Evolutionary conservation across 2,797 vertebrate species (phyloP).

Genomic region (Xenops minutus): DNA sequence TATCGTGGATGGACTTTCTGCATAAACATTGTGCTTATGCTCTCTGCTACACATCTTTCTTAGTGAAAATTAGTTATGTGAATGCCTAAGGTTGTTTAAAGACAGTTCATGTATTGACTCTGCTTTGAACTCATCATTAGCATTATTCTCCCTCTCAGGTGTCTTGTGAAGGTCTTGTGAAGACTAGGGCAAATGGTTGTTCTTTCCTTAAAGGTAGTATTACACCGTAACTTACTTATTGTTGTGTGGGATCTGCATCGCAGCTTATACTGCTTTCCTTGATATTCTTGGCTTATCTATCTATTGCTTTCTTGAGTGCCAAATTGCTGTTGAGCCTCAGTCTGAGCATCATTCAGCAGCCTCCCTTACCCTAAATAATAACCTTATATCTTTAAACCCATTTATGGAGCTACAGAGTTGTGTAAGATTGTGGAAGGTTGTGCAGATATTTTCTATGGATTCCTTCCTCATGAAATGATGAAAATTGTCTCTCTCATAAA

Average conservation of each 20-base stretch:
- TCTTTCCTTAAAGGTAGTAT: background rate
- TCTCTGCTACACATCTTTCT: background rate
- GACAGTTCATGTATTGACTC: background rate
- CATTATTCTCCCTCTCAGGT: background rate
- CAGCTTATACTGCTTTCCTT: background rate
- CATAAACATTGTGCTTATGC: fast-evolving
- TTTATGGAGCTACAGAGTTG: background rate
- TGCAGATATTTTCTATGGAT: background rate
- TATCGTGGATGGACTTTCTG: background rate
- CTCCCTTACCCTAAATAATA: background rate
- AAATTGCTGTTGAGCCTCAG: background rate
- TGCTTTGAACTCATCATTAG: background rate
- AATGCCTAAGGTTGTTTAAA: background rate
- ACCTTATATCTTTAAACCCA: background rate
- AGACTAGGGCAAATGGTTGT: background rate
- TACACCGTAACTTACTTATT: background rate
- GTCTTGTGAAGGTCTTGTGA: background rate
- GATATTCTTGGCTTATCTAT: background rate
- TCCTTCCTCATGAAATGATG: background rate
- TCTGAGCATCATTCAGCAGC: background rate
- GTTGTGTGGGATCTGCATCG: background rate
- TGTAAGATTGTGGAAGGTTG: background rate
- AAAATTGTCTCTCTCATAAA: background rate
- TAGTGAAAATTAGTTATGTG: background rate
- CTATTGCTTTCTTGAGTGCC: background rate